These are phyloP conservation scores for Poicephalus gulielmi DNA, from an alignment of 2,113 vertebrate species.

Conservation along the genomic window DNA sequence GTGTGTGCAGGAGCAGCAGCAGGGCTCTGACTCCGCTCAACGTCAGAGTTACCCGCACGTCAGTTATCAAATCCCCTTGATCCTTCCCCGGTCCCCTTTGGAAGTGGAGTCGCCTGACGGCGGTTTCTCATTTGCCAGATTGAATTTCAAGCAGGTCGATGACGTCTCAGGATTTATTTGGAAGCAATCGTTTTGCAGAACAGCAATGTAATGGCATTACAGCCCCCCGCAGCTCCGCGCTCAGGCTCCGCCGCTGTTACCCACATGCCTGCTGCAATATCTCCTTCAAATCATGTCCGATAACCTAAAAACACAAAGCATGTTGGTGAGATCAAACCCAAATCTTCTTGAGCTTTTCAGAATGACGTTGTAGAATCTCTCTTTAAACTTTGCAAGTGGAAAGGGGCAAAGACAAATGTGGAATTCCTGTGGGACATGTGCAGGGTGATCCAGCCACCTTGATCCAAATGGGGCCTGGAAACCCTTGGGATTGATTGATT, in stretches of 20 bases:
- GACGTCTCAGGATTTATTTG: not conserved
- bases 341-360: not conserved
- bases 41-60: not conserved
- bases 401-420: not conserved
- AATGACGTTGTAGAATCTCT: not conserved
- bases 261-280: not conserved
- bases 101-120: not conserved
- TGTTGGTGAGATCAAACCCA: not conserved
- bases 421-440: rapidly evolving
- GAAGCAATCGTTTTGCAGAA: not conserved
- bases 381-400: rapidly evolving
- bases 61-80: not conserved
- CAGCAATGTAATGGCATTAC: not conserved
- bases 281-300: not conserved
- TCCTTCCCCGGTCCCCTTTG: not conserved
- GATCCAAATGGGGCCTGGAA: not conserved
- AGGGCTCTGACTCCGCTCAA: not conserved
- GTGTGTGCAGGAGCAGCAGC: rapidly evolving
- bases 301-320: not conserved
- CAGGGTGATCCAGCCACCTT: rapidly evolving
- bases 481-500: not conserved
- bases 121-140: not conserved
- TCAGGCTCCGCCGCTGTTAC: not conserved
- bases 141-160: not conserved
- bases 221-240: not conserved